phyloP scores from a whole-genome alignment of 2,888 invertebrate species.

The Scaptomyza flava region DNA sequence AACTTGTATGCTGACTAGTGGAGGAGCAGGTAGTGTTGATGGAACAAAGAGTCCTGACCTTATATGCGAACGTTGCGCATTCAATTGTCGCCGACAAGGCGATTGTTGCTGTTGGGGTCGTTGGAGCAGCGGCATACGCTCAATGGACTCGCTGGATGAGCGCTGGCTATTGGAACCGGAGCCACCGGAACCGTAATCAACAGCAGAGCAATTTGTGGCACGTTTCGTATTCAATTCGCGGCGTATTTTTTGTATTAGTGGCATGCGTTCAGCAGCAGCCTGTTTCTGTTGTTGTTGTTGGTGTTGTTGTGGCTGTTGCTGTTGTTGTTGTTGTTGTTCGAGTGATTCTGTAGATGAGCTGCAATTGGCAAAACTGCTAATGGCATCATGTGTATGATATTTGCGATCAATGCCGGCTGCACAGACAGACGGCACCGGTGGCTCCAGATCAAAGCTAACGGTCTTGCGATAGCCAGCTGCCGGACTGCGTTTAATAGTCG shows the following conservation, averaged over 20 bases:
- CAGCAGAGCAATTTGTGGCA: slow-evolving; percentile 72
- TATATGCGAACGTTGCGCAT: slow-evolving; percentile 78
- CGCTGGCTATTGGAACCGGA: slow-evolving; percentile 79
- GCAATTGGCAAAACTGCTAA: slow-evolving; percentile 68
- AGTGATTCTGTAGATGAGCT: slow-evolving; percentile 76
- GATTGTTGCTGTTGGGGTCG: slow-evolving; percentile 42
- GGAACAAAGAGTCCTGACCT: slow-evolving; percentile 65
- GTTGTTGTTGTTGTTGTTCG: slow-evolving; percentile 7
- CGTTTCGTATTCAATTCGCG: slow-evolving; percentile 78
- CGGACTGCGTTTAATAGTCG: slow-evolving; percentile 53
- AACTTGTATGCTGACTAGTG: slow-evolving; percentile 74
- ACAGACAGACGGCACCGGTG: slow-evolving; percentile 29
- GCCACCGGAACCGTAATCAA: slow-evolving; percentile 71
- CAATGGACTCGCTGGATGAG: slow-evolving; percentile 81
- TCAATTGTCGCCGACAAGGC: slow-evolving; percentile 75
- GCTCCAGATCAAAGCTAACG: slow-evolving; percentile 83
- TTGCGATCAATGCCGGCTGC: slow-evolving; percentile 71
- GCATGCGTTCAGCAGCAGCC: slow-evolving; percentile 53
- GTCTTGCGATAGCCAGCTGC: slow-evolving; percentile 81
- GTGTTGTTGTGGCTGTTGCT: neutral
- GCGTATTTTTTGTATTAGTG: slow-evolving; percentile 80
- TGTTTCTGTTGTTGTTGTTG: slow-evolving; percentile 29
- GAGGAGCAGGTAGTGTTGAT: slow-evolving; percentile 31
- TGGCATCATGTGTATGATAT: slow-evolving; percentile 81
- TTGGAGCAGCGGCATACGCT: slow-evolving; percentile 71